Evolutionary conservation across 2,888 invertebrate genomes (phyloP), one percentile per base, ranked within the genome.

Genomic region (Drosophila seclusa): DNA sequence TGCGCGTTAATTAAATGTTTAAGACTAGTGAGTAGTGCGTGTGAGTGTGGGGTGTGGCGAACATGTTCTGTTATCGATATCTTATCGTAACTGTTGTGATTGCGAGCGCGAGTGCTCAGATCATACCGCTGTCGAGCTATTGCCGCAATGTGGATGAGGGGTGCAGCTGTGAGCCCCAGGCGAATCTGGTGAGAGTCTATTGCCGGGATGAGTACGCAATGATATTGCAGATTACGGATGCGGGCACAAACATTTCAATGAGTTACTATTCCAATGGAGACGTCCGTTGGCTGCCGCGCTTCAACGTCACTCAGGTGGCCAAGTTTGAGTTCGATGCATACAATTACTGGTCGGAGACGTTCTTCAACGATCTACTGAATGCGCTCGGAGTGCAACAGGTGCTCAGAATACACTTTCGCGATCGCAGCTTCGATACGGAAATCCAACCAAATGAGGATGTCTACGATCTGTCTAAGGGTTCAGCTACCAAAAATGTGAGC

Each of bases 261-360:
- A 90, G 89, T 57, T 87, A 87, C 45, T 87, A 82, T 42, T 58
- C 82, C 11, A 36, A 31, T 1, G 36, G 32, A 3, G 49, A 50
- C 2, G 50, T 88, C 5, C 34, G 42, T 4, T 82, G 82, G 82
- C 40, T 87, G 53, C 87, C 87, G 7, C 66, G 74, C 4, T 76
- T 87, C 36, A 67, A 83, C 59, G 69, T 87, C 31, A 59, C 32
- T 2, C 69, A 75, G 21, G 69, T 87, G 58, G 68, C 59, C 0
- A 73, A 74, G 54, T 82, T 90, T 32, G 89, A 90, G 54, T 86
- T 87, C 34, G 90, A 87, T 34, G 87, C 87, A 1, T 90, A 87
- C 40, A 69, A 54, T 45, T 87, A 75, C 60, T 87, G 87, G 87
- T 73, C 82, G 31, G 69, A 73, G 16, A 57, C 75, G 1, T 88